Evolutionary conservation across 1,140 invertebrate species (phyloP), one percentile per base, ranked within the genome.

Genomic region (Stegodyphus mimosarum): DNA sequence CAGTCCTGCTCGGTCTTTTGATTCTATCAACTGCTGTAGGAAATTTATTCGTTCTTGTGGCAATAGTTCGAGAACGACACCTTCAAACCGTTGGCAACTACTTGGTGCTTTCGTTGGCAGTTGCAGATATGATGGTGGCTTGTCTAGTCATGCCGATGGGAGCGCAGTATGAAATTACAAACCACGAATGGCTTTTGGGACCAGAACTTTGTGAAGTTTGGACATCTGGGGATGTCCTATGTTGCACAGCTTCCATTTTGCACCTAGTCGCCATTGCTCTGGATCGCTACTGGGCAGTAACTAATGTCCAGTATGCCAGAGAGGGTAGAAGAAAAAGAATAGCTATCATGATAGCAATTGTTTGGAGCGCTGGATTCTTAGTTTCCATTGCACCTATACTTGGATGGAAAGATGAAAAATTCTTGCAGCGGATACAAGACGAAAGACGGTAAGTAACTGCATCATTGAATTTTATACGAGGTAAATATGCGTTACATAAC

Each of bases 251-350:
- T 0, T 96, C 95, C 51, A 98, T 98, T 88, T 92, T 98, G 10
- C 96, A 98, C 91, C 92, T 98, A n/a, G 95, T 98, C 13, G 96
- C 96, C 84, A 98, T 98, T 87, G 96, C 97, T 55, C 91, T 98
- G n/a, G 97, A 98, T 92, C 94, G 78, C 94, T 99, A 98, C 91
- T 98, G 96, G 96, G 96, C 96, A 77, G 96, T 99, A 87, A 98
- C 97, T 66, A 94, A 97, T 90, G 94, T 98, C 83, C 96, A 97
- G 92, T 98, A 98, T 92, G 96, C 97, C 88, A 95, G 97, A 90
- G 95, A 96, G 90, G 92, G 97, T 88, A 97, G 95, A 89, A 93
- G 94, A 69, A 89, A 89, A 79, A 92, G 95, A 79, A 98, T 99
- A 88, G 94, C 95, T 85, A 92, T 94, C 49, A 97, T 99, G 95